A percentile compares a stretch with the other conserved stretches of the same genome.
These are phyloP conservation scores for Drosophila parvula DNA, from an alignment of 1,140 invertebrate species.

Conservation along the genomic window DNA sequence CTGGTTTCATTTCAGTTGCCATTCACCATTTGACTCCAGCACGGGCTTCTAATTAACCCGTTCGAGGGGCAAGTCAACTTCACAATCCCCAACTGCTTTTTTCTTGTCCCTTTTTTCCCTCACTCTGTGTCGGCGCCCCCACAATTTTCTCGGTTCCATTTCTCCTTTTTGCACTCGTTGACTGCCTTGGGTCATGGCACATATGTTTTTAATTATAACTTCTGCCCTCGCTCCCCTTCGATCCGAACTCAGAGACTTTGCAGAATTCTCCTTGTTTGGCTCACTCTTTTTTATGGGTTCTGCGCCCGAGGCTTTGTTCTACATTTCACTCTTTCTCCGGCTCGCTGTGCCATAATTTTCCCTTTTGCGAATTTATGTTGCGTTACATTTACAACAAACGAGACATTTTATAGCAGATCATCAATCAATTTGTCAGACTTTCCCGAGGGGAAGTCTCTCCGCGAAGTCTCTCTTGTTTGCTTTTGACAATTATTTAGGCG, in stretches of 20 bases:
- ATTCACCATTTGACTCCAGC: conserved; percentile 49
- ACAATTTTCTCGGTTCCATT: conserved; percentile 13
- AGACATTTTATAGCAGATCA: conserved; percentile 83
- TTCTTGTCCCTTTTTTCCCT: conserved; percentile 12
- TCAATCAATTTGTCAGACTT: conserved; percentile 79
- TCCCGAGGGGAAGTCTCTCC: conserved; percentile 25
- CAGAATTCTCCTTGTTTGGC: conserved; percentile 36
- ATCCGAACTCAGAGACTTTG: conserved; percentile 34
- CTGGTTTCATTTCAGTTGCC: conserved; percentile 39
- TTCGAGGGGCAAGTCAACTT: conserved; percentile 39
- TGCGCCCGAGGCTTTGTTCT: conserved; percentile 50
- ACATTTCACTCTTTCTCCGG: conserved; percentile 45
- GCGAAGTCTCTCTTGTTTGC: conserved; percentile 6
- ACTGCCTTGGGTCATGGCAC: conserved; percentile 55
- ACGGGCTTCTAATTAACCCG: conserved; percentile 72
- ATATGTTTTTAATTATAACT: conserved; percentile 82
- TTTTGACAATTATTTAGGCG: conserved; percentile 34
- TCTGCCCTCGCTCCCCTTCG: conserved; percentile 20
- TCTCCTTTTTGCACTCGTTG: not conserved
- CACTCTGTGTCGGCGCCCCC: conserved; percentile 1
- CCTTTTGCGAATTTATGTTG: conserved; percentile 81
- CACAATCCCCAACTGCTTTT: conserved; percentile 41
- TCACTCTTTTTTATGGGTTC: conserved; percentile 32
- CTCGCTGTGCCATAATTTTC: conserved; percentile 65
- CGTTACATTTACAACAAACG: conserved; percentile 81